Base-by-base conservation (phyloP, 2,888 invertebrate genomes). In the Aphidius colemani region DNA sequence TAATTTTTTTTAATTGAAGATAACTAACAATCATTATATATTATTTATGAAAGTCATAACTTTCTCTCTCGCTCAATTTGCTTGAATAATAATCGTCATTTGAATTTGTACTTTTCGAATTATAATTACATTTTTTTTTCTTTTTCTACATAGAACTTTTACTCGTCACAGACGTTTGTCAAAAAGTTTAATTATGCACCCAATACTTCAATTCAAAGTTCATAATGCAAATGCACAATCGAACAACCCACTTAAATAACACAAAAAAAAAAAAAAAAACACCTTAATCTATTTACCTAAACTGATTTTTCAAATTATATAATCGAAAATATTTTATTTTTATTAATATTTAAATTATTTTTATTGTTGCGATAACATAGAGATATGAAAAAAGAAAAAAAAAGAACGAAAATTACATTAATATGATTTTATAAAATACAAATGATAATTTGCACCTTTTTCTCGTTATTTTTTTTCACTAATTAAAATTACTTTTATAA, bases 31-130 rank as follows among this genome's bases (percentile, higher is more conserved):
- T 39, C 43, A 40, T 55, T 5, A 9, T 13, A 13, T 39, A 39
- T 18, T 51, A 39, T 18, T 51, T 3, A 53, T 39, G 39, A 30
- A n/a, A 48, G 30, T 30, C 10, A 49, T 40, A 7, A 59, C 11
- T 11, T 48, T 48, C 8, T 30, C 41, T 55, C 55, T 7, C 41
- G 13, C 41, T 55, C 55, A 55, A 44, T 55, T 55, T 9, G 7
- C 59, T 39, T 30, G 8, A 58, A 9, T 18, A 18, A 11, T 9
- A 46, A 7, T 7, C 40, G 39, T 46, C 7, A 50, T 51, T 45
- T 58, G 39, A 57, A 40, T 58, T 68, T 67, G 63, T 68, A 69
- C 67, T 69, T 68, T 66, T 59, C 66, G 65, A 67, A 66, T 69
- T 61, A 68, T 63, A 64, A 64, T 66, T 61, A 66, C 51, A 63